These are phyloP conservation scores for Dromiciops gliroides DNA, from an alignment of 2,113 vertebrate genomes.

Conservation along the genomic window DNA sequence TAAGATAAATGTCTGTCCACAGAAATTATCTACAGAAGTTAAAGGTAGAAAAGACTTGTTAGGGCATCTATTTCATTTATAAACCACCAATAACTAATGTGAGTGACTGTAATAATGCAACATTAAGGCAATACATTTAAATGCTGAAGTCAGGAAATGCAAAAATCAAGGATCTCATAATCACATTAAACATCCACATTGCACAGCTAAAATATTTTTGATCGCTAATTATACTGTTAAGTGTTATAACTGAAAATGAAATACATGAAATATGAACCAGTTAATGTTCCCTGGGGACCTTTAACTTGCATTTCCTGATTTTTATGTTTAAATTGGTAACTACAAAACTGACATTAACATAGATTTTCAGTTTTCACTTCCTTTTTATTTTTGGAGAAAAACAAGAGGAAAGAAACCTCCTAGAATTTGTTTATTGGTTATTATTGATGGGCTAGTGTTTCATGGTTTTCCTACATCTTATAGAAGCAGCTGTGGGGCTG, in stretches of 20 bases:
- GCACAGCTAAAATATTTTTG: slow-evolving; percentile 75
- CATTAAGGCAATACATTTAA: slow-evolving; percentile 71
- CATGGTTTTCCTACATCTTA: background rate
- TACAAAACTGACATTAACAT: slow-evolving; percentile 69
- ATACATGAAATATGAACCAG: slow-evolving; percentile 72
- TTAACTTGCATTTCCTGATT: slow-evolving; percentile 73
- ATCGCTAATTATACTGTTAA: slow-evolving; percentile 78
- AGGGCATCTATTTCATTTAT: slow-evolving; percentile 75
- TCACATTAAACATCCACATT: slow-evolving; percentile 71
- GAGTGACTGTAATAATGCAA: slow-evolving; percentile 65
- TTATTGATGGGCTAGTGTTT: slow-evolving; percentile 1
- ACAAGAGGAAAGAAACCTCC: background rate
- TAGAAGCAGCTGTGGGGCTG: background rate
- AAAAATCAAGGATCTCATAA: slow-evolving; percentile 73
- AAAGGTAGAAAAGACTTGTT: slow-evolving; percentile 68
- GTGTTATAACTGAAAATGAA: slow-evolving; percentile 72
- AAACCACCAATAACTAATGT: slow-evolving; percentile 77
- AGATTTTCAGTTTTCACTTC: slow-evolving; percentile 72
- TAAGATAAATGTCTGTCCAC: slow-evolving; percentile 76
- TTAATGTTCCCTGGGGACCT: slow-evolving; percentile 68
- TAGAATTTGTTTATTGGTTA: slow-evolving; percentile 42
- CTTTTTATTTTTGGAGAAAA: slow-evolving; percentile 70
- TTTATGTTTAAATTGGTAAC: slow-evolving; percentile 71
- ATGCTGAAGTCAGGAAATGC: slow-evolving; percentile 74
- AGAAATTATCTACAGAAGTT: slow-evolving; percentile 78